Base-by-base conservation (phyloP, 2,113 vertebrate genomes). In the Himantopus leucocephalus region DNA sequence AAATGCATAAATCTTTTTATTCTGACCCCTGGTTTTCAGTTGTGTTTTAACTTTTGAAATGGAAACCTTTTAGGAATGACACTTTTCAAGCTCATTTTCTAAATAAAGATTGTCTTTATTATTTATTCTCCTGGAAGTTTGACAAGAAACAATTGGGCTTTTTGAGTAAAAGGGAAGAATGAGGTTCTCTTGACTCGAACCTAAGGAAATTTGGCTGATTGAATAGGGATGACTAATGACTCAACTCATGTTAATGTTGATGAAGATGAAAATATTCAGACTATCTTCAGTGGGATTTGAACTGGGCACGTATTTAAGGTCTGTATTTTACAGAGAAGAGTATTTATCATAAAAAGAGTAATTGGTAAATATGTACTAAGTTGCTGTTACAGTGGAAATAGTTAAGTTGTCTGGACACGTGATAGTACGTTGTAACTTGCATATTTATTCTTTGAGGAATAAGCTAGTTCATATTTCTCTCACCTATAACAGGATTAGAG, bases 211-310 rank as follows among this genome's bases (percentile, higher is more conserved):
- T 74, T 83, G 92, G 37, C 88, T 85, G 74, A 37, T 93, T 80
- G 92, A 88, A 26, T 96, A 93, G 92, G 85, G 79, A 63, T 94
- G 72, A 52, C 68, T 84, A 86, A 83, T 95, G 87, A 88, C 45
- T 89, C 62, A 66, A 22, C 78, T 94, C 80, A 45, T 52, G 39
- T 86, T 96, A 43, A 85, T 94, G 59, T 86, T 88, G 62, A 71
- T 95, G 90, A 95, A 96, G 90, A 94, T 93, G 74, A 97, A 87
- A 92, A 26, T 92, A 48, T n/a, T 94, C 63, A 92, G 68, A 84
- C 79, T 79, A 0, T 67, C 92, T 96, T 56, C 90, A 94, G 29
- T 93, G 92, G 32, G 59, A 93, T 85, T 96, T 96, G 94, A 96
- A 71, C 90, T 75, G 90, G 85, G 92, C 79, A 62, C 59, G 1